Base-by-base conservation (phyloP, 1,140 invertebrate species). In the Lepidurus arcticus region DNA sequence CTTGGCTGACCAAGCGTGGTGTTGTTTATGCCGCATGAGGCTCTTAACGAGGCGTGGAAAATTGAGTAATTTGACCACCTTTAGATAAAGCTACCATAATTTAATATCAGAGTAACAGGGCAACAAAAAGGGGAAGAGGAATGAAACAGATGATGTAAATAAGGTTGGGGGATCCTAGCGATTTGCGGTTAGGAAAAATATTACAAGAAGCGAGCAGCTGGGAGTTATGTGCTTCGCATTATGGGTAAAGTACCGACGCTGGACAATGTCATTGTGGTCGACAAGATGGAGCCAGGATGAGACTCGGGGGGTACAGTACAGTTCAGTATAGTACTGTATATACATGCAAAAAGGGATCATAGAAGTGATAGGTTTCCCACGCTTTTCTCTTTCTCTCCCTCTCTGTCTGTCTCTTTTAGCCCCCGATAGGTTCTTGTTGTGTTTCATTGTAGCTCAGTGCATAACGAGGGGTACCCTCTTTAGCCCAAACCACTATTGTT, bases 361-460 rank as follows among this genome's bases (percentile, higher is more conserved):
- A 65, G 53, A 65, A 65, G 53, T 65, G 53, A 65, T 65, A 65
- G 53, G 53, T 65, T 65, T 65, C 53, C 53, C 53, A 65, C 53
- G 53, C 53, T 65, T 65, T 65, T 65, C 53, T 65, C 34, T 34
- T 34, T 34, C 34, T 65, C 13, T 65, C 53, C 16, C 53, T 65
- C 53, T 7, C 53, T 65, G 10, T 65, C 53, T 21, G 5, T 21
- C 53, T 7, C 7, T n/a, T 13, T 16, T 13, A 65, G 53, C 53
- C 21, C 53, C 53, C n/a, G 53, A 65, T 65, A 13, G 53, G 5
- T 65, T 9, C 53, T 65, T 13, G 53, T 65, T 65, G 53, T 65
- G 13, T 65, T 11, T 65, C 53, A 65, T 65, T 65, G 53, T 65
- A n/a, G 53, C 9, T 16, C 53, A 13, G 21, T 65, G 53, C 53